Evolutionary conservation across 2,797 vertebrate species (phyloP), one percentile per base, ranked within the genome.

Genomic region (Podargus strigoides): DNA sequence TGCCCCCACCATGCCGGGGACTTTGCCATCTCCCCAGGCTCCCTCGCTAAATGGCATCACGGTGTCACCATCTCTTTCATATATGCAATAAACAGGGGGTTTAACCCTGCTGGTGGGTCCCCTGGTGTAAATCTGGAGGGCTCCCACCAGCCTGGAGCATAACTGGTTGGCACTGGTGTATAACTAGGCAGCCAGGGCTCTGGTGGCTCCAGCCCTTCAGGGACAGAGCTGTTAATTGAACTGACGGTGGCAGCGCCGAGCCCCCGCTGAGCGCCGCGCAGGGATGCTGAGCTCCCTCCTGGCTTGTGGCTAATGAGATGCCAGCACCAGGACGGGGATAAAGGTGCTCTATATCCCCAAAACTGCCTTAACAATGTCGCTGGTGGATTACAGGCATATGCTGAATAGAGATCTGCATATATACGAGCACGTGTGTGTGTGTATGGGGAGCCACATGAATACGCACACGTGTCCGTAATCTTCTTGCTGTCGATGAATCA

Each of bases 361-460:
- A 72, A 9, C 5, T 7, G 27, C 41, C 64, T 14, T n/a, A n/a
- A n/a, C n/a, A n/a, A n/a, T n/a, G n/a, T n/a, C n/a, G n/a, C n/a
- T n/a, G n/a, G n/a, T n/a, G n/a, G n/a, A n/a, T n/a, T n/a, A n/a
- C n/a, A n/a, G n/a, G n/a, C n/a, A n/a, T n/a, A n/a, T n/a, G n/a
- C n/a, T n/a, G n/a, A n/a, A n/a, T n/a, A n/a, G n/a, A n/a, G 5
- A 44, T 46, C 70, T 7, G 58, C 20, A 28, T 16, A 26, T 18
- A 32, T 18, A 44, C 21, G 5, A 24, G 6, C 0, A 11, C 1
- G 27, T 0, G 26, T 2, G 24, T 14, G 58, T 10, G 68, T 55
- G 7, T 17, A 2, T 14, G 50, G 42, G 36, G 26, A 68, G 53
- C 69, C 34, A 15, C 81, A 27, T 8, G 22, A 47, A 39, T 0